These are phyloP conservation scores for Sabatieria punctata DNA, from an alignment of 2,888 invertebrate species.

Conservation along the genomic window DNA sequence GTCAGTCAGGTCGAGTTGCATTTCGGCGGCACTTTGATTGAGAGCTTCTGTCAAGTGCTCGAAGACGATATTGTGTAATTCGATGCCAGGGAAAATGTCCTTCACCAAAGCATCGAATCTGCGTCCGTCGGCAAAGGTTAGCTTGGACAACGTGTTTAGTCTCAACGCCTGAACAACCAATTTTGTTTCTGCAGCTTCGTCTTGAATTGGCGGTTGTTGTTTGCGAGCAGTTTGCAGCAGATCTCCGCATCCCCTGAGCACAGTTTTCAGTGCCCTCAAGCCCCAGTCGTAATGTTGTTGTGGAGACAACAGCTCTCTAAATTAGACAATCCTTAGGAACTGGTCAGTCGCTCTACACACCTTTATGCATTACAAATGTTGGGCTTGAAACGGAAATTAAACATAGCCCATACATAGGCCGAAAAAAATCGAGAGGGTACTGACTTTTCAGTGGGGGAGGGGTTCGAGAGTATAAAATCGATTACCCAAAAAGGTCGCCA, in stretches of 20 bases:
- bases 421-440: too few species aligned
- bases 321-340: too few species aligned
- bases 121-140: conserved; percentile 54
- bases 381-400: too few species aligned
- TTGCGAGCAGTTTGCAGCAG: conserved; percentile 10
- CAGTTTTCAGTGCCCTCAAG: conserved; percentile 77
- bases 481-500: too few species aligned
- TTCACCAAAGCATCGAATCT: conserved; percentile 62
- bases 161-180: conserved; percentile 55
- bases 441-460: too few species aligned
- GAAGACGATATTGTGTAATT: conserved; percentile 22
- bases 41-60: conserved; percentile 20
- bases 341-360: too few species aligned
- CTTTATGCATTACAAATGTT: too few species aligned
- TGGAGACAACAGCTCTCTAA: conserved; percentile 60
- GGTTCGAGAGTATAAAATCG: too few species aligned
- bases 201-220: background rate
- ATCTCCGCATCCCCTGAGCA: conserved; percentile 46
- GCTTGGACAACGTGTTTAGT: conserved; percentile 65
- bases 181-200: conserved; percentile 41
- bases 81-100: conserved; percentile 59
- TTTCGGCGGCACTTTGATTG: conserved; percentile 16
- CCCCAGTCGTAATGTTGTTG: conserved; percentile 99
- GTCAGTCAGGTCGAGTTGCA: conserved; percentile 17
- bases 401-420: too few species aligned